These are phyloP conservation scores for Chrysaora quinquecirrha DNA, from an alignment of 30 jellyfish, hydroid and myxozoan genomes.

Conservation along the genomic window DNA sequence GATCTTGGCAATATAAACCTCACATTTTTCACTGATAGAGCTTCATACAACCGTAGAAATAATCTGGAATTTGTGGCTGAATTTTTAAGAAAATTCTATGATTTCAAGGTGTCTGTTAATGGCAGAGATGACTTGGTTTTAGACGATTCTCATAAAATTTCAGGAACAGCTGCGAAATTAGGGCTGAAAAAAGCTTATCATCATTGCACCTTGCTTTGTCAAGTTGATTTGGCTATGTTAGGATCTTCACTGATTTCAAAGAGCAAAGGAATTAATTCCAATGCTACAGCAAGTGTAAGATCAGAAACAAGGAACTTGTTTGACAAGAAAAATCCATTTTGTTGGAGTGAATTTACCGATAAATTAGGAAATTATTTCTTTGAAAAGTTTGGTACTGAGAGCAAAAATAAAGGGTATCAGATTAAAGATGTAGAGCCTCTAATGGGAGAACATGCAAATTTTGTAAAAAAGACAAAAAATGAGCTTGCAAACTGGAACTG, in stretches of 20 bases:
- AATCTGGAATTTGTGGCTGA: slow-evolving; percentile 63
- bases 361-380: slow-evolving; percentile 41
- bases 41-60: slow-evolving; percentile 55
- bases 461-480: slow-evolving; percentile 1
- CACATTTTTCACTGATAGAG: slow-evolving; percentile 77
- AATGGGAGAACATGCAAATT: neutral
- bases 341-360: slow-evolving; percentile 46
- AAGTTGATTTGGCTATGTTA: slow-evolving; percentile 49
- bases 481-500: slow-evolving; percentile 82
- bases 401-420: neutral
- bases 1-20: slow-evolving; percentile 92
- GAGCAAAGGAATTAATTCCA: slow-evolving; percentile 62
- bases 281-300: slow-evolving; percentile 86
- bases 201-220: slow-evolving; percentile 92
- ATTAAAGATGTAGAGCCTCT: slow-evolving; percentile 40
- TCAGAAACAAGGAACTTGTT: slow-evolving; percentile 81
- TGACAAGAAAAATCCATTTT: neutral
- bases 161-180: slow-evolving; percentile 98
- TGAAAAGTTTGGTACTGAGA: neutral
- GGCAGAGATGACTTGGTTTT: slow-evolving; percentile 79
- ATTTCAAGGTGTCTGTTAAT: slow-evolving; percentile 36
- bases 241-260: slow-evolving; percentile 42
- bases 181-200: slow-evolving; percentile 89
- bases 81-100: slow-evolving; percentile 17
- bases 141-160: slow-evolving; percentile 62